Base-by-base conservation (phyloP, 2,888 invertebrate genomes). In the Synanthedon vespiformis region DNA sequence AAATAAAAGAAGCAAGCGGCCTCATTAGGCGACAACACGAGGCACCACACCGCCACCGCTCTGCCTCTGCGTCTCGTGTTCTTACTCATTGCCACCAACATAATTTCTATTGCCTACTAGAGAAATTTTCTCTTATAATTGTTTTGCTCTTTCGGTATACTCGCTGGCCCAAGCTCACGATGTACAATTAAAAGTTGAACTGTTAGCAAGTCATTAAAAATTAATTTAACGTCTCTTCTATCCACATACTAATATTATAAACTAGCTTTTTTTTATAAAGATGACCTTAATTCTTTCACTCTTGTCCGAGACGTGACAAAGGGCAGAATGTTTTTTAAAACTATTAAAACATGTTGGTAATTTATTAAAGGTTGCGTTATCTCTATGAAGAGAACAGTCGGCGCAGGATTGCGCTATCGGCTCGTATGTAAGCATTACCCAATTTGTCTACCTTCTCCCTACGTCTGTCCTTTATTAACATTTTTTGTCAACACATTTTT, bases 1-100 rank as follows among this genome's bases (percentile, higher is more conserved):
- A 81, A 82, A 83, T 82, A 82, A 80, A 80, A 79, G 78, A 74
- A 77, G 76, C 78, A 72, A 76, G 74, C 66, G 71, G 63, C 68
- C 80, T 83, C 82, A 82, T 82, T 83, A 81, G 78, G 74, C 71
- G 71, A 69, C 69, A 68, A 62, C 59, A 63, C 62, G 65, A 61
- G 57, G 62, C 65, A 61, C 61, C 40, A 47, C 40, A 16, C 53
- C 40, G 51, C 53, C 52, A 50, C 56, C 50, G 53, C 52, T 50
- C 68, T 68, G 68, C 70, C 65, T 69, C 65, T 66, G 68, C 68
- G 64, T 66, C 44, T 44, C 34, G 34, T 34, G 10, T 34, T 14
- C 44, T 44, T n/a, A 61, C 63, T 66, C 63, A 62, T 66, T 64
- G 67, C 68, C 72, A 34, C 34, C 34, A 34, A 34, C 34, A 34